These are phyloP conservation scores for Orcinus orca DNA, from an alignment of 2,113 vertebrate species.

Conservation along the genomic window DNA sequence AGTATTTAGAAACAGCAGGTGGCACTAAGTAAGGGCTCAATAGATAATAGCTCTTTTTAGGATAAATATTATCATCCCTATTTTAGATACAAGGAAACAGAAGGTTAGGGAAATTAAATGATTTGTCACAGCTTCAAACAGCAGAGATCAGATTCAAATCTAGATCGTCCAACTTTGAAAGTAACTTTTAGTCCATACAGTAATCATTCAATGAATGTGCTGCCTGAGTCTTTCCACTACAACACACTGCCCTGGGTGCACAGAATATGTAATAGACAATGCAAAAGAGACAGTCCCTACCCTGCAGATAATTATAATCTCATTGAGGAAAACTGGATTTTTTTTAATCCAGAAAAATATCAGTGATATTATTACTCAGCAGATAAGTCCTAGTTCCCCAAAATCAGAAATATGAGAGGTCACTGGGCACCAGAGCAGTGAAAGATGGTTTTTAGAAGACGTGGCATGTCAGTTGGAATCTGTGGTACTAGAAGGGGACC, in stretches of 20 bases:
- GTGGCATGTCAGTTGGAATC: background rate
- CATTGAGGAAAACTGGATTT: background rate
- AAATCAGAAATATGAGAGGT: background rate
- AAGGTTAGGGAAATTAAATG: background rate
- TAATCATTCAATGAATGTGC: background rate
- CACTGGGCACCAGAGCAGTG: background rate
- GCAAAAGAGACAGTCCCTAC: background rate
- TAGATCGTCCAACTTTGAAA: background rate
- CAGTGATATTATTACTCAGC: background rate
- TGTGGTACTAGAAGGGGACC: background rate
- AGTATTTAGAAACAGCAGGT: background rate
- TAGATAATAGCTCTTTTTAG: background rate
- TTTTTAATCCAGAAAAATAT: background rate
- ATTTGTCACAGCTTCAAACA: background rate
- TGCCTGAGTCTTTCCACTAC: background rate
- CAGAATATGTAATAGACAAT: background rate
- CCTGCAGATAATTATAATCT: background rate
- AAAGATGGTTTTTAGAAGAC: background rate
- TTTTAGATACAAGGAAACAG: constrained; percentile 23
- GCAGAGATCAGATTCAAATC: constrained; percentile 4
- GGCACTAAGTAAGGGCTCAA: background rate
- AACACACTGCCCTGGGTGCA: background rate
- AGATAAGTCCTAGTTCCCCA: background rate
- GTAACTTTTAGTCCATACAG: background rate
- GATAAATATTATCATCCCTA: background rate